Evolutionary conservation across 2,888 invertebrate species (phyloP).

Genomic region (Ennomos quercinarius): DNA sequence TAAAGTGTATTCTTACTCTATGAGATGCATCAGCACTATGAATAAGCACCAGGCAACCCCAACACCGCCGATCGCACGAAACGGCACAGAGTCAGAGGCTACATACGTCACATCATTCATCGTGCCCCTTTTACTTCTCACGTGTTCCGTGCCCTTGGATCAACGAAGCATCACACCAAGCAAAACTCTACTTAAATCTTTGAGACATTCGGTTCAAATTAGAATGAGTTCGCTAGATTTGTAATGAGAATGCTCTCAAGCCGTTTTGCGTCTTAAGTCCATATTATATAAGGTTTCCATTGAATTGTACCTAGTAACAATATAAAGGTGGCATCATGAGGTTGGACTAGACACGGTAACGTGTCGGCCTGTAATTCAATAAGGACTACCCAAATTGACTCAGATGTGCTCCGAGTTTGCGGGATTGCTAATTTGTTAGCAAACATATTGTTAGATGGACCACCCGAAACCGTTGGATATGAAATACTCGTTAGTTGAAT

Average conservation of each 20-base stretch:
- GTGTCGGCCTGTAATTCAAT: constrained; percentile 81
- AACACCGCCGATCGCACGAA: constrained; percentile 63
- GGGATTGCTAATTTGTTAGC: constrained; percentile 76
- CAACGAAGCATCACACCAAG: constrained; percentile 36
- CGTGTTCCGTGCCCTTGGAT: constrained; percentile 58
- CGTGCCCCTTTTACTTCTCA: constrained; percentile 66
- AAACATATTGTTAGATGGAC: constrained; percentile 76
- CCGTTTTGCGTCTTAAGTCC: constrained; percentile 19
- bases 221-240: constrained; percentile 5
- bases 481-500: constrained; percentile 17
- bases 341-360: constrained; percentile 63
- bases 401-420: constrained; percentile 76
- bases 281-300: constrained; percentile 29
- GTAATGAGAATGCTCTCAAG: constrained; percentile 20
- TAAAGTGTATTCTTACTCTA: background rate
- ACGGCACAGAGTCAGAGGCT: constrained; percentile 68
- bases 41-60: constrained; percentile 49
- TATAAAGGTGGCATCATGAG: constrained; percentile 37
- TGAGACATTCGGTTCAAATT: constrained; percentile 27
- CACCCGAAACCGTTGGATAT: constrained; percentile 16
- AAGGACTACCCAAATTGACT: constrained; percentile 81
- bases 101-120: constrained; percentile 78
- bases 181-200: constrained; percentile 43
- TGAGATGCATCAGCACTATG: constrained; percentile 47
- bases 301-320: constrained; percentile 19